phyloP scores from a whole-genome alignment of 2,113 vertebrate species.

The Colaptes auratus region DNA sequence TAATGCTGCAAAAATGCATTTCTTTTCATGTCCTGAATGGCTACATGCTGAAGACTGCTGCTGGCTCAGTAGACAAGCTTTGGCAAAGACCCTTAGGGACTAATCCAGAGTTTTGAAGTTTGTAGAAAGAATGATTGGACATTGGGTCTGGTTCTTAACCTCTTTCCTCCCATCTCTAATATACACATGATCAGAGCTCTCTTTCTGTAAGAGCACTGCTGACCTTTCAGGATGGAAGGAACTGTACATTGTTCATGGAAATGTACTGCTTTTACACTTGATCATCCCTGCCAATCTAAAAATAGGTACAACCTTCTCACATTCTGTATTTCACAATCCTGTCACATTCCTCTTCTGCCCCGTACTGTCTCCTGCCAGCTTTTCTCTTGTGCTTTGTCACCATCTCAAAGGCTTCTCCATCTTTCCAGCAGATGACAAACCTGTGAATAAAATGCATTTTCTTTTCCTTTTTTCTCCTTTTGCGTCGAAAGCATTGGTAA shows the following conservation, averaged over 20 bases:
- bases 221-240: conserved; percentile 49
- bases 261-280: conserved; percentile 36
- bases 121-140: conserved; percentile 27
- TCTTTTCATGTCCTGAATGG: neutral
- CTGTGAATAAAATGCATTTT: conserved; percentile 47
- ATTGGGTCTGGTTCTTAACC: conserved; percentile 18
- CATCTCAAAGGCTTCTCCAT: conserved; percentile 47
- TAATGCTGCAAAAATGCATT: conserved; percentile 40
- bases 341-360: conserved; percentile 49
- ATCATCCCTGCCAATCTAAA: conserved; percentile 47
- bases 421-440: conserved; percentile 49
- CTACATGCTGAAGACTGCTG: neutral
- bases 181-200: conserved; percentile 15
- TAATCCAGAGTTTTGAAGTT: neutral
- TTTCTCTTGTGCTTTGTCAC: conserved; percentile 64
- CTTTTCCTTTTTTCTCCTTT: neutral
- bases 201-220: neutral
- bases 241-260: conserved; percentile 24
- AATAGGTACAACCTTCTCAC: conserved; percentile 51
- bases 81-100: neutral
- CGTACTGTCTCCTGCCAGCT: conserved; percentile 4
- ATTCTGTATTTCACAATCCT: conserved; percentile 48
- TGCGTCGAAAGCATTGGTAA: neutral
- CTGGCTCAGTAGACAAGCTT: neutral
- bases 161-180: conserved; percentile 2